phyloP scores from a whole-genome alignment of 1,140 invertebrate species.

The Philotrypesis tridentata region DNA sequence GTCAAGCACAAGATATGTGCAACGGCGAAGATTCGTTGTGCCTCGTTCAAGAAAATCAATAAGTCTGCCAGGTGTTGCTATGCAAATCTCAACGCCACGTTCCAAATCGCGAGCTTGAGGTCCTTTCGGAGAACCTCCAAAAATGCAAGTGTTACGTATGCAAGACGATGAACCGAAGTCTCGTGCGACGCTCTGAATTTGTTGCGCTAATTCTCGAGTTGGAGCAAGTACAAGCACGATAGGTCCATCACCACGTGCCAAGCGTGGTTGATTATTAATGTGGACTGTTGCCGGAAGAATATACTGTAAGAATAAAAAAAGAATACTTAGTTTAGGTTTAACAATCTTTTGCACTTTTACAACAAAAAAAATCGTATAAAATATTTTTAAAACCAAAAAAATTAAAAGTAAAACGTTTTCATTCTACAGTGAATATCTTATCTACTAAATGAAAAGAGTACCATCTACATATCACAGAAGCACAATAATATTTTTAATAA shows the following conservation, averaged over 20 bases:
- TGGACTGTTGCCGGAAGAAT: constrained; percentile 87
- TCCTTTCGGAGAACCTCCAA: constrained; percentile 96
- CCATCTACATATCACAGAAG: no score
- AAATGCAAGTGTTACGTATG: constrained; percentile 95
- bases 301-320: constrained; percentile 70
- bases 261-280: constrained; percentile 82
- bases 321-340: constrained; percentile 1
- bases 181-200: constrained; percentile 95
- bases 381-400: not conserved
- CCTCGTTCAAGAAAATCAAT: constrained; percentile 97
- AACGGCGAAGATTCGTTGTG: constrained; percentile 91
- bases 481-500: no score
- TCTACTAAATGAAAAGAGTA: no score
- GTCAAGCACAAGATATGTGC: constrained; percentile 97
- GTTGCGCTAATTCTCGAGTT: constrained; percentile 96
- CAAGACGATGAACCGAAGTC: constrained; percentile 89
- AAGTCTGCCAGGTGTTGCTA: constrained; percentile 96
- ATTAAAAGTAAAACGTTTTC: no score
- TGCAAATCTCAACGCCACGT: constrained; percentile 92
- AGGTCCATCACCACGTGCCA: constrained; percentile 89
- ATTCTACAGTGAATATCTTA: no score
- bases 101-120: constrained; percentile 94
- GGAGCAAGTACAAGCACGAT: constrained; percentile 95
- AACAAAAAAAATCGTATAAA: not conserved
- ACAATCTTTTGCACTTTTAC: not conserved